A percentile compares a stretch with the other conserved stretches of the same genome.
Conservation (phyloP, 2,888 invertebrate species). For the Patella depressa region DNA sequence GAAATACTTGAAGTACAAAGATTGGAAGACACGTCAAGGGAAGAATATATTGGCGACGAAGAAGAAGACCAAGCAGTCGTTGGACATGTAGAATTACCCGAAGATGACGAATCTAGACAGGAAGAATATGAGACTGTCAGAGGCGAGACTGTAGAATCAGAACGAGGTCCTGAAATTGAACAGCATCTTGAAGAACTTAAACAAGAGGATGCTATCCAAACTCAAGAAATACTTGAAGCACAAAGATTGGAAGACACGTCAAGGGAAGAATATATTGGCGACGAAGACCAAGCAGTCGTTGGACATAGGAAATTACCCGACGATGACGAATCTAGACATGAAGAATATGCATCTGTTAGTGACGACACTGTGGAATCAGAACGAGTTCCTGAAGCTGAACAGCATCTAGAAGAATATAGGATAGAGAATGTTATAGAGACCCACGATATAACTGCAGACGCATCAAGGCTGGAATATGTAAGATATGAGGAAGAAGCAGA, state of each 20-base stretch:
- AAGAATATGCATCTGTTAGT: neutral
- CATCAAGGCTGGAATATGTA: neutral
- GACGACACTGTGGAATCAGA: neutral
- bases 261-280: conserved; percentile 12
- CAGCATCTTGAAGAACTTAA: neutral
- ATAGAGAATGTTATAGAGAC: neutral
- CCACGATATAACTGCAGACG: neutral
- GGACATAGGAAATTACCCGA: neutral
- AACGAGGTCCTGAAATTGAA: conserved; percentile 2
- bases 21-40: too few species aligned
- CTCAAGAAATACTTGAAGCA: conserved; percentile 15
- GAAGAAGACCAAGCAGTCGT: too few species aligned
- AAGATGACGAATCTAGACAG: too few species aligned
- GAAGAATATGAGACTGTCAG: too few species aligned
- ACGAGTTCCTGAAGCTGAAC: conserved; percentile 3
- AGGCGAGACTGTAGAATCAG: neutral
- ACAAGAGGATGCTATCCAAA: neutral
- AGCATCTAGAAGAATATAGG: neutral
- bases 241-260: neutral
- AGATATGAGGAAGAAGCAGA: conserved; percentile 14
- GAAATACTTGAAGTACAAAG: too few species aligned
- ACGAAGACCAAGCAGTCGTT: neutral
- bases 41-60: too few species aligned
- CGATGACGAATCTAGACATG: neutral
- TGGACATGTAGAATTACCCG: too few species aligned